Evolutionary conservation across 1,140 invertebrate species (phyloP).

Genomic region (Spodoptera frugiperda): DNA sequence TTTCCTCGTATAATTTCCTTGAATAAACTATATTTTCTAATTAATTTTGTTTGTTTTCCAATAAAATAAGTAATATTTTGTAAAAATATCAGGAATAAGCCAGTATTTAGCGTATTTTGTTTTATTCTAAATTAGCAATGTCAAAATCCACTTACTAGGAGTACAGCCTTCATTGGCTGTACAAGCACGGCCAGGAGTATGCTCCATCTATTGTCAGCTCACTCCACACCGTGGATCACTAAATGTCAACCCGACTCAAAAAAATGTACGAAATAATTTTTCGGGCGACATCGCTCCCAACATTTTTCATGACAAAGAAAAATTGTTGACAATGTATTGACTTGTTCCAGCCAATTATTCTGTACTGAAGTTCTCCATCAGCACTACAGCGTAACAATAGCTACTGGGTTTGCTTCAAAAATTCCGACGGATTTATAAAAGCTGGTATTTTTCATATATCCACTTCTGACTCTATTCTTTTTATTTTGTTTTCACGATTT

Average conservation of each 20-base stretch:
- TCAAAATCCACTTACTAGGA: background rate
- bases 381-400: background rate
- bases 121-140: too few species aligned
- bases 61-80: too few species aligned
- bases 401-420: background rate
- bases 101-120: too few species aligned
- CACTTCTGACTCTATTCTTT: background rate
- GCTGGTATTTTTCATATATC: background rate
- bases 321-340: slow-evolving; percentile 8
- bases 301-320: slow-evolving; percentile 7
- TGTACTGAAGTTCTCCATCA: background rate
- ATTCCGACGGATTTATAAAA: background rate
- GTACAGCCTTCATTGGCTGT: background rate
- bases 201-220: slow-evolving; percentile 6
- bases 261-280: slow-evolving; percentile 3
- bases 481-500: too few species aligned
- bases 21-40: too few species aligned
- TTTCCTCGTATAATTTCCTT: background rate
- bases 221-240: background rate
- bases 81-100: too few species aligned
- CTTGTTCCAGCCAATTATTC: slow-evolving; percentile 31
- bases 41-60: too few species aligned
- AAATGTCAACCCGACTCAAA: slow-evolving; percentile 17
- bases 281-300: background rate
- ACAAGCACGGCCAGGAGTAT: background rate